Base-by-base conservation (phyloP, 2,113 vertebrate species). In the Pseudorhombus dupliciocellatus region DNA sequence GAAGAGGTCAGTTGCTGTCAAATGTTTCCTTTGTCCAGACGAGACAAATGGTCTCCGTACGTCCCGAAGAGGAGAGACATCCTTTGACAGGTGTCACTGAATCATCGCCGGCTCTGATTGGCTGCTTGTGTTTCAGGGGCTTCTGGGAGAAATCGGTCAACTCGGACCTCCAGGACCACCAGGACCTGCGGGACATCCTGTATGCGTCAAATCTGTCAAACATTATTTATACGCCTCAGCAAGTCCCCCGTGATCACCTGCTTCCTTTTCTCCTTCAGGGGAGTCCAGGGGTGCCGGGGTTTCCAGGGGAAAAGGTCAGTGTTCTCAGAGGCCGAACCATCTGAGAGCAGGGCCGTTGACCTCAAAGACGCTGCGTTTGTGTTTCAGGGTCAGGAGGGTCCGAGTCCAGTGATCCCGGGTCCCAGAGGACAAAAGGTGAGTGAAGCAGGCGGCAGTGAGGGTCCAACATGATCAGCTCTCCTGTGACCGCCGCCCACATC, bases 341-440 rank as follows among this genome's bases (percentile, higher is more conserved):
- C 50, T 46, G 59, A 14, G 42, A 69, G 10, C 42, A 30, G 59
- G 8, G 28, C 7, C 16, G 51, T 53, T 1, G 2, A 14, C 26
- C 7, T 51, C 54, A 53, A 61, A 31, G 20, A 22, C 2, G 7
- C n/a, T 48, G 34, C 70, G 53, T 62, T 14, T 21, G 25, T 58
- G 34, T 59, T 73, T 67, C 73, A 94, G 93, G 93, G 93, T 77
- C 79, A 75, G 40, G 89, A 91, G 52, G 92, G 92, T 34, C 86
- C 57, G 34, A 93, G 79, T 69, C 79, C 89, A 3, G 79, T 80
- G n/a, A 77, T 78, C 8, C 83, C 81, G 2, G 93, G 92, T 21
- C 87, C 88, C 1, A 60, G 1, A 54, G 93, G 93, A 56, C 68
- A 57, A 50, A 93, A 70, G 89, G 93, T 93, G 61, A 77, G 80